Conservation (phyloP, 2,888 invertebrate species). For the Limnephilus auricula region DNA sequence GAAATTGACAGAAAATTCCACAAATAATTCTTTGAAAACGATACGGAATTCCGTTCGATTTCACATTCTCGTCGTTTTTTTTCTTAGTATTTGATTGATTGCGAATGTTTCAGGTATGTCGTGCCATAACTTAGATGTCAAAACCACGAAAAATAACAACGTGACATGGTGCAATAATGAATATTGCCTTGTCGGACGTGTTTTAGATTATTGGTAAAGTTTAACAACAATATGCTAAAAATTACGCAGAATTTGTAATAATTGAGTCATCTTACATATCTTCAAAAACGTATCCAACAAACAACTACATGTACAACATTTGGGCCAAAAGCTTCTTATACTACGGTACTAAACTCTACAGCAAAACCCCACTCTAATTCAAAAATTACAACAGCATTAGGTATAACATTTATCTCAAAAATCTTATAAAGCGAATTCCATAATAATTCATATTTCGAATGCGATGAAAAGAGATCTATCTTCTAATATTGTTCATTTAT, state of each 20-base stretch:
- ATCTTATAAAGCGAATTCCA: not conserved
- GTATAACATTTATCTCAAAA: too few species aligned
- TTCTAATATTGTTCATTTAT: not conserved
- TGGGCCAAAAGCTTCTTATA: too few species aligned
- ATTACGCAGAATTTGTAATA: not conserved
- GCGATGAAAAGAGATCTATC: not conserved
- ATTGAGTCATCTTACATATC: not conserved
- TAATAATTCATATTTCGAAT: not conserved
- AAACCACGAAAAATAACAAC: not conserved
- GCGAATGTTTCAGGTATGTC: not conserved
- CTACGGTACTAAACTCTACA: too few species aligned
- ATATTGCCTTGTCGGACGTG: not conserved
- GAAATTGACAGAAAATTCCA: constrained; percentile 35
- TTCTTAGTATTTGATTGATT: constrained; percentile 2
- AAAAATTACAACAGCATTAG: too few species aligned
- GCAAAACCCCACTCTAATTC: too few species aligned
- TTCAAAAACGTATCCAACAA: too few species aligned
- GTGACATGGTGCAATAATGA: not conserved
- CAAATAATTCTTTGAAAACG: constrained; percentile 26
- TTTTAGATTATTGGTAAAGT: not conserved
- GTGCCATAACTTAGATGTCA: not conserved
- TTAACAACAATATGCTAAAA: not conserved
- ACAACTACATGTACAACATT: too few species aligned
- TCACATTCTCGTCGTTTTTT: constrained; percentile 30
- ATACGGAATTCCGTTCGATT: constrained; percentile 39